Evolutionary conservation across 1,140 invertebrate species (phyloP).

Genomic region (Dendroctonus valens): DNA sequence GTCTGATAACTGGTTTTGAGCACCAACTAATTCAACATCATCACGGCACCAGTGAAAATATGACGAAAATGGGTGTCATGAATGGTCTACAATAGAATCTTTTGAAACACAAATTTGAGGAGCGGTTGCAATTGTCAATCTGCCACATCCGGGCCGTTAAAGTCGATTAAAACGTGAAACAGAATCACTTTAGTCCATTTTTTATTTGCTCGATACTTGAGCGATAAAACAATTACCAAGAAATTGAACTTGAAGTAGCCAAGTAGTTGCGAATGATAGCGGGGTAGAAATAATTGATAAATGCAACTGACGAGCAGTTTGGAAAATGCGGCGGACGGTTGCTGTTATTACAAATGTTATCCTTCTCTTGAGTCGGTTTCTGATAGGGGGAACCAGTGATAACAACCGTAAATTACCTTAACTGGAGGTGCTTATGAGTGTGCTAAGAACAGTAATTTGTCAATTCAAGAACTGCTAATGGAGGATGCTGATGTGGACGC

Average conservation of each 20-base stretch:
- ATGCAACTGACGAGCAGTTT: constrained; percentile 20
- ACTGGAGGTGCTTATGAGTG: constrained; percentile 7
- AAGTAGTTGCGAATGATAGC: constrained; percentile 1
- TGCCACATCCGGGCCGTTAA: too few species aligned
- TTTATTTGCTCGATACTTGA: constrained; percentile 19
- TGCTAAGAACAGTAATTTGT: too few species aligned
- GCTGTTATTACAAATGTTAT: constrained; percentile 13
- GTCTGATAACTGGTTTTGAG: neutral
- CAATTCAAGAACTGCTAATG: too few species aligned
- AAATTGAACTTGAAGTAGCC: constrained; percentile 4
- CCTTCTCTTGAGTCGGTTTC: constrained; percentile 18
- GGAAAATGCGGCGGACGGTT: constrained; percentile 12
- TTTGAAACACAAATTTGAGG: constrained; percentile 9
- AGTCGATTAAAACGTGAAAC: neutral
- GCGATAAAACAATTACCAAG: constrained; percentile 16
- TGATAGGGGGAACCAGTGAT: constrained; percentile 21
- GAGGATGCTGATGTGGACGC: too few species aligned
- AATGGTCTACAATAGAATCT: neutral
- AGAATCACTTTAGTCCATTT: constrained; percentile 2
- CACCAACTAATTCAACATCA: neutral
- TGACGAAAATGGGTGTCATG: neutral
- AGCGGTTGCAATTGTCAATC: constrained; percentile 23
- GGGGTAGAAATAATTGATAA: constrained; percentile 12
- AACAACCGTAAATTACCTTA: constrained; percentile 24
- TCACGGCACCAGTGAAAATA: neutral